Conservation (phyloP, 2,113 vertebrate species). For the Vanacampus margaritifer region DNA sequence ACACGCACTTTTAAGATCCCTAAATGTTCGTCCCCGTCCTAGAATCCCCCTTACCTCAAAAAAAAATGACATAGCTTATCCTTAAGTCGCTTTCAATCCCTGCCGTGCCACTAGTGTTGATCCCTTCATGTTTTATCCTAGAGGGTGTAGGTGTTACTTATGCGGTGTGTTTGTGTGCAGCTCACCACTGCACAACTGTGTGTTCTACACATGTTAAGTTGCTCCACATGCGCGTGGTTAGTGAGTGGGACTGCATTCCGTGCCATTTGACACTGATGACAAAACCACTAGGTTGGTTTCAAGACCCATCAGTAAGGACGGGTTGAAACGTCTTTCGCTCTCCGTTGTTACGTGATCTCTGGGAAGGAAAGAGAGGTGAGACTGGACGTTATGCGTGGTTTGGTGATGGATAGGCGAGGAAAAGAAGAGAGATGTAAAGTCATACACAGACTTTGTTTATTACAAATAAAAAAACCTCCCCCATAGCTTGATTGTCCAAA, state of each 20-base stretch:
- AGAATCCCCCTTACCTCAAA: constrained; percentile 27
- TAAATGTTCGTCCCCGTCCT: constrained; percentile 1
- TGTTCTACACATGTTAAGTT: constrained; percentile 9
- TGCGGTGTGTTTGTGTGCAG: background rate
- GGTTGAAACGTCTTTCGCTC: constrained; percentile 27
- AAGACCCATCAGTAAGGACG: constrained; percentile 32
- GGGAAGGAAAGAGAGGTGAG: constrained; percentile 48
- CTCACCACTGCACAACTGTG: background rate
- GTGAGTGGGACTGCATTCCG: constrained; percentile 21
- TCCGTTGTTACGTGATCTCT: constrained; percentile 45
- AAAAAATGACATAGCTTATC: constrained; percentile 21
- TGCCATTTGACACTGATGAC: constrained; percentile 57
- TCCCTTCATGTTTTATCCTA: constrained; percentile 18
- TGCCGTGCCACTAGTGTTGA: constrained; percentile 12
- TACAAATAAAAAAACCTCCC: constrained; percentile 21
- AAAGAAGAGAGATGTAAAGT: constrained; percentile 30
- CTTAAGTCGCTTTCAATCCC: constrained; percentile 24
- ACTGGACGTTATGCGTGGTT: constrained; percentile 43
- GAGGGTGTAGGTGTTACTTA: constrained; percentile 3
- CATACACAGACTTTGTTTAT: constrained; percentile 29
- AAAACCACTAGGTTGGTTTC: constrained; percentile 59
- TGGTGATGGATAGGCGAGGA: constrained; percentile 48
- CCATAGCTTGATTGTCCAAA: constrained; percentile 26
- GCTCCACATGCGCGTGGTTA: constrained; percentile 10
- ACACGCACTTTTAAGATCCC: background rate